These are phyloP conservation scores for Chelmon rostratus DNA, from an alignment of 2,797 vertebrate species.

Conservation along the genomic window DNA sequence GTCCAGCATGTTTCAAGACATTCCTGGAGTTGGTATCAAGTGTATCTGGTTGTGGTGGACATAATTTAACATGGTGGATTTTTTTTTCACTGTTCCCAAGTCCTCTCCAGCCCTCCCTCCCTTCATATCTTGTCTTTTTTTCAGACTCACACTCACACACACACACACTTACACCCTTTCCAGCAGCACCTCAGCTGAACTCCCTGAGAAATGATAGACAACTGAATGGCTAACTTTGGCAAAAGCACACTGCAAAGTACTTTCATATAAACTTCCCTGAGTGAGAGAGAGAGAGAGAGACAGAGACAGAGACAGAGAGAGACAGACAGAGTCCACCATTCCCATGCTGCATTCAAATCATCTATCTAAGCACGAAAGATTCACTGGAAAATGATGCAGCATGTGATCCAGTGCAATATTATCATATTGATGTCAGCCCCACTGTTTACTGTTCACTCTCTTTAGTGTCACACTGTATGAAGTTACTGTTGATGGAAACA, in stretches of 20 bases:
- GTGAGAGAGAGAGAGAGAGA: constrained; percentile 16
- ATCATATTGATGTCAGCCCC: too few relatives aligned
- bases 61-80: background rate
- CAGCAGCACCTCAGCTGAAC: constrained; percentile 23
- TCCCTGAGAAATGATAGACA: constrained; percentile 26
- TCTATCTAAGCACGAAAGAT: too few relatives aligned
- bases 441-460: too few relatives aligned
- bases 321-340: constrained; percentile 7
- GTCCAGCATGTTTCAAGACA: background rate
- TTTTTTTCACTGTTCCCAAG: background rate
- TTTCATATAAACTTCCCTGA: constrained; percentile 14
- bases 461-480: too few relatives aligned
- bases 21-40: background rate
- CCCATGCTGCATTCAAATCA: too few relatives aligned
- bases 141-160: background rate
- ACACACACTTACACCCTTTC: background rate
- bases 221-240: constrained; percentile 23
- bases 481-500: background rate
- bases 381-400: too few relatives aligned
- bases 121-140: background rate
- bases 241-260: constrained; percentile 19
- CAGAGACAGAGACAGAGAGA: constrained; percentile 1
- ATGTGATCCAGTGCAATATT: too few relatives aligned
- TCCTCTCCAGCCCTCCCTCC: background rate
- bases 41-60: background rate